Base-by-base conservation (phyloP, 2,113 vertebrate genomes). In the Oriolus oriolus region DNA sequence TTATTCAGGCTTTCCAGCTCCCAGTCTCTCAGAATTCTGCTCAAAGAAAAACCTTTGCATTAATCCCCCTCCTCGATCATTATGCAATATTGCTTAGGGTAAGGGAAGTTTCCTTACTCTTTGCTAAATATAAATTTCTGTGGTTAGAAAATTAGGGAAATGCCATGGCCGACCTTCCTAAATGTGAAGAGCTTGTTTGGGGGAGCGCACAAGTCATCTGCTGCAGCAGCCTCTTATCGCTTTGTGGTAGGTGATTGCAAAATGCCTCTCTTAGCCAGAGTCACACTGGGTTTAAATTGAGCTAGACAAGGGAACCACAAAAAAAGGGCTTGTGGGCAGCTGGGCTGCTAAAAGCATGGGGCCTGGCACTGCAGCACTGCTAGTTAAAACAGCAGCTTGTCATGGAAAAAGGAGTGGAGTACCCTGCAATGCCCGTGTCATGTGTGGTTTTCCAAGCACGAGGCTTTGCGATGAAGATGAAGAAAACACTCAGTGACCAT, bases 81-180 rank as follows among this genome's bases (percentile, higher is more conserved):
- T 88, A 83, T 50, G 84, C 82, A 92, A 89, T 86, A 68, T 77
- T 45, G 23, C 90, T 96, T 53, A 89, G 85, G 16, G 78, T 89
- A 84, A 95, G 75, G 74, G 65, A 90, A 88, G 81, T 61, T 80
- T 89, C 35, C 71, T 78, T 74, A 35, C 65, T 70, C 35, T 54
- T 82, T 78, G 80, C 77, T 95, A 95, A 92, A 91, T 70, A 80
- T 90, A 95, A 16, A 59, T 77, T 95, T 82, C 75, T 89, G 90
- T 6, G 95, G 90, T 94, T 82, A 87, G 76, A 84, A 89, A 89
- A 88, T 89, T 78, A 75, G 84, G 96, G 96, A 93, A 93, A 85
- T 44, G 80, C 74, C 84, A 75, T 4, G 5, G 16, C 89, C 4
- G 26, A 94, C 87, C 96, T 92, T 94, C 92, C 80, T 93, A 73